Conservation (phyloP, 37 sponge, comb jelly and placozoan genomes). For the Hexactinellida sp. region DNA sequence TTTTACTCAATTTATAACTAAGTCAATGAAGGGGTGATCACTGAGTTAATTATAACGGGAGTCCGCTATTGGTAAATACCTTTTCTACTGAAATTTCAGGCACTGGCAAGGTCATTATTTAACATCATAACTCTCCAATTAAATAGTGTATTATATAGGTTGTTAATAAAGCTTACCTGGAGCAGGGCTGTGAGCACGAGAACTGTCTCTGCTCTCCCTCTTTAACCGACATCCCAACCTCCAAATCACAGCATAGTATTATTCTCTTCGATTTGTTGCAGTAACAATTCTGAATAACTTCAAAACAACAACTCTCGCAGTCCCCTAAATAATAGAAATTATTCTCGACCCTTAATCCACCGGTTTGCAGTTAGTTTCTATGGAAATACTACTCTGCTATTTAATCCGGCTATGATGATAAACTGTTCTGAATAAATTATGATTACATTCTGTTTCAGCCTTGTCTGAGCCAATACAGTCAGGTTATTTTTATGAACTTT, state of each 20-base stretch:
- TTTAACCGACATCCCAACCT: not conserved
- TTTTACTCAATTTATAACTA: too few relatives aligned
- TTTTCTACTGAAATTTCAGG: too few relatives aligned
- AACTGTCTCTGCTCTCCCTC: not conserved
- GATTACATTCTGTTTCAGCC: not conserved
- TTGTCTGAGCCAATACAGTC: not conserved
- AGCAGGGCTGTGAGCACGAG: not conserved
- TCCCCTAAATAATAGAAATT: not conserved
- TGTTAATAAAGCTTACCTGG: not conserved
- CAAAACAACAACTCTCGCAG: not conserved
- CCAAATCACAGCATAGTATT: not conserved
- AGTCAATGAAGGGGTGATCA: too few relatives aligned
- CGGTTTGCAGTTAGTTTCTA: not conserved
- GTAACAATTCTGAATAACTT: not conserved
- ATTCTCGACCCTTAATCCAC: not conserved
- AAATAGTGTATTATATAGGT: too few relatives aligned
- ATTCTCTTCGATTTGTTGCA: slow-evolving; percentile 4
- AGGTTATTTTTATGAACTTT: too few relatives aligned
- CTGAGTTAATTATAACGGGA: too few relatives aligned
- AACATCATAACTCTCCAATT: too few relatives aligned
- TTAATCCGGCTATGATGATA: not conserved
- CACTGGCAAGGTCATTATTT: too few relatives aligned
- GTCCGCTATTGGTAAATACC: too few relatives aligned
- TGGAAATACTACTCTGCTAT: not conserved
- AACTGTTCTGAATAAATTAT: not conserved